Base-by-base conservation (phyloP, 2,113 vertebrate species). In the Dipodomys merriami region DNA sequence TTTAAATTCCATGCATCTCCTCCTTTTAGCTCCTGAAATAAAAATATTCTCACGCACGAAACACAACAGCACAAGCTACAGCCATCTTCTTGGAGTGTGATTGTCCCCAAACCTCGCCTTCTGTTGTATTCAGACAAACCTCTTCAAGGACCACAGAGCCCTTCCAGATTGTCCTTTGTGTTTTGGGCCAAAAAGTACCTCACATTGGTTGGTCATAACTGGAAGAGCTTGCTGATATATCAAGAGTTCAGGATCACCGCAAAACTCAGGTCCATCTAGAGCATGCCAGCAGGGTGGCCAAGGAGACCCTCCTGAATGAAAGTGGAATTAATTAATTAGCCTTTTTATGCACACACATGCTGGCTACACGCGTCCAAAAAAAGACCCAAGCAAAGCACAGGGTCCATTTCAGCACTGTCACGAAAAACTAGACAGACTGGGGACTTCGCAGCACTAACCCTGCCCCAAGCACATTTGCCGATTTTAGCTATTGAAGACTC, bases 341-440 rank as follows among this genome's bases (percentile, higher is more conserved):
- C 74, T 79, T 94, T 95, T 95, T 96, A 97, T 97, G 95, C 95
- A 35, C 72, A 95, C 94, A 95, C 95, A 94, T 82, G 94, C 91
- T 23, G 19, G 78, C 89, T 95, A 96, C 96, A 91, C 96, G 97
- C 95, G 80, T 95, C 83, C 65, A 65, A 93, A 94, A 96, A 93
- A 91, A 93, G 84, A 91, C 64, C 57, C 72, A 67, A 68, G 95
- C 91, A 46, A 76, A 91, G 92, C 69, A 84, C 35, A 89, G 44
- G 93, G 86, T 71, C 91, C 76, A 64, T 96, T 96, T 95, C 88
- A 91, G 94, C 91, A 76, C 65, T 6, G 44, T 35, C 84, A 64
- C 67, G 73, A 73, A 90, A 95, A 95, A 93, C 80, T 5, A 77
- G 71, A 88, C 49, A 91, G 90, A 86, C 29, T 7, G 87, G 69